Percentiles rank a stretch among this genome's conserved stretches.
These are phyloP conservation scores for Troilus luridus DNA, from an alignment of 2,888 invertebrate genomes.

Conservation along the genomic window DNA sequence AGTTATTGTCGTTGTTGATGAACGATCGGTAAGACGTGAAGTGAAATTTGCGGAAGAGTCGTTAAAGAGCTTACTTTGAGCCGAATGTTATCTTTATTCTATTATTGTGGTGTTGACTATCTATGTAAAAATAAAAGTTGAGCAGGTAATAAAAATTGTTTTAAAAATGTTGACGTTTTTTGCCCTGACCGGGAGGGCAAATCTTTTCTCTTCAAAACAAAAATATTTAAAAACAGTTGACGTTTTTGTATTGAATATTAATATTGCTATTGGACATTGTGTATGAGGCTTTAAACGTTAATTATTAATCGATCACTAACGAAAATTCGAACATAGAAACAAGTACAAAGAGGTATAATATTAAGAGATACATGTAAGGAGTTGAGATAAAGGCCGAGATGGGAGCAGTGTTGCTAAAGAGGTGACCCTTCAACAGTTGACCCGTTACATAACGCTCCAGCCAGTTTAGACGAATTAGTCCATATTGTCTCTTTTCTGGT, in stretches of 20 bases:
- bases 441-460: slow-evolving; percentile 14
- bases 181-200: too few relatives aligned
- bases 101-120: too few relatives aligned
- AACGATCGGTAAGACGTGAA: neutral
- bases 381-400: neutral
- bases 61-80: neutral
- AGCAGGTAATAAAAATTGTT: too few relatives aligned
- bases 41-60: slow-evolving; percentile 10
- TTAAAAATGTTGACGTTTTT: neutral
- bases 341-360: neutral
- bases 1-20: slow-evolving; percentile 35
- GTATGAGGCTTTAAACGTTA: neutral
- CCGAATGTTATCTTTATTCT: neutral
- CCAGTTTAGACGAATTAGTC: neutral
- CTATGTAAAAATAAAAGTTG: too few relatives aligned
- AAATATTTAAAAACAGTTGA: too few relatives aligned
- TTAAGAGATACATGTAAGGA: neutral
- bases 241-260: neutral
- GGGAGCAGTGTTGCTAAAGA: neutral
- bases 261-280: neutral
- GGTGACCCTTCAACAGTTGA: neutral
- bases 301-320: neutral
- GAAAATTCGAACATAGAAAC: neutral
- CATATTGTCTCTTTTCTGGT: neutral
- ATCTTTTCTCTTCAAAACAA: too few relatives aligned